Evolutionary conservation across 2,888 invertebrate species (phyloP).

Genomic region (Chorisops tibialis): DNA sequence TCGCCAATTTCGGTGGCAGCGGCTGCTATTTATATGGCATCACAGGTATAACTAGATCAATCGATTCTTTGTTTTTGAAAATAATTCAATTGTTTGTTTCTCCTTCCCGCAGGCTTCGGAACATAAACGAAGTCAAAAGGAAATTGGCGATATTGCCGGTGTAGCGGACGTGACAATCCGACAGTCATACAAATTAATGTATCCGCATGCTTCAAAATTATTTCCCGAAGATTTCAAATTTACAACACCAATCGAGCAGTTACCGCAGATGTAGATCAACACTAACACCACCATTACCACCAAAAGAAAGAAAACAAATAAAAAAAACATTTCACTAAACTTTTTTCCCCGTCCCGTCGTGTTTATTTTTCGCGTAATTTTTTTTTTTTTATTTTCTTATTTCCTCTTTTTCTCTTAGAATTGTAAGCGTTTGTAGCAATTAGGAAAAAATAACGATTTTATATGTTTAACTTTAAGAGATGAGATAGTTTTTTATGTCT

Average conservation of each 20-base stretch:
- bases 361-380: too few relatives aligned
- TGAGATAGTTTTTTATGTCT: too few relatives aligned
- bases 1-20: conserved; percentile 99
- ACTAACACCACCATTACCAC: too few relatives aligned
- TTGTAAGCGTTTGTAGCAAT: too few relatives aligned
- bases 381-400: too few relatives aligned
- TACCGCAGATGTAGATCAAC: conserved; percentile 74
- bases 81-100: not conserved
- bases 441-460: too few relatives aligned
- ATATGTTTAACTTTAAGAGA: too few relatives aligned
- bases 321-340: too few relatives aligned
- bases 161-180: conserved; percentile 97
- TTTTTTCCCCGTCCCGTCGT: too few relatives aligned
- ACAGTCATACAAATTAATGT: conserved; percentile 96
- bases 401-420: too few relatives aligned
- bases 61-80: conserved; percentile 3
- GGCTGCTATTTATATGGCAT: conserved; percentile 99
- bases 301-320: too few relatives aligned
- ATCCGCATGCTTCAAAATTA: conserved; percentile 84
- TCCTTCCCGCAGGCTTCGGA: conserved; percentile 69
- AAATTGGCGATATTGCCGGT: conserved; percentile 97
- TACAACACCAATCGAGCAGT: conserved; percentile 87
- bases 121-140: conserved; percentile 94
- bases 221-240: conserved; percentile 98
- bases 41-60: too few relatives aligned